A percentile compares a stretch with the other conserved stretches of the same genome.
These are phyloP conservation scores for Paradoxurus hermaphroditus DNA, from an alignment of 2,113 vertebrate species.

Conservation along the genomic window DNA sequence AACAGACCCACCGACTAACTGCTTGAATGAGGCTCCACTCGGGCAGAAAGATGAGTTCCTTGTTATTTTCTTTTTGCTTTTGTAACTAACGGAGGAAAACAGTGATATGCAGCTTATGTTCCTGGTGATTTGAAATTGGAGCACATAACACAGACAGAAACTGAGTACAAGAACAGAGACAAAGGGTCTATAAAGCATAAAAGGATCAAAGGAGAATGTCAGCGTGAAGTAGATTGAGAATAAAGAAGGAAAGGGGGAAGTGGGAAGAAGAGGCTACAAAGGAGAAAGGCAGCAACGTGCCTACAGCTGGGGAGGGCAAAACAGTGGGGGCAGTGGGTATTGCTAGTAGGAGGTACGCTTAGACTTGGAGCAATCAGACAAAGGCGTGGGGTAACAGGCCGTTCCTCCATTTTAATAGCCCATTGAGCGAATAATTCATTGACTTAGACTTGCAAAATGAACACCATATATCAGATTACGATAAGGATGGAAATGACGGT, in stretches of 20 bases:
- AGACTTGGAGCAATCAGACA: not conserved
- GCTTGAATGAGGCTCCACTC: not conserved
- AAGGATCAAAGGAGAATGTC: constrained; percentile 42
- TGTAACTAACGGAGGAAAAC: constrained; percentile 12
- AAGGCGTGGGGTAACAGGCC: not conserved
- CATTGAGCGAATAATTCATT: not conserved
- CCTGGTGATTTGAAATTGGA: constrained; percentile 44
- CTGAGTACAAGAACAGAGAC: constrained; percentile 69
- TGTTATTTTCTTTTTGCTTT: not conserved
- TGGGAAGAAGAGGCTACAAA: constrained; percentile 46
- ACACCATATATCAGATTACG: not conserved
- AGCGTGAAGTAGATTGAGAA: not conserved
- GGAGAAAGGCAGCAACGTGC: constrained; percentile 59
- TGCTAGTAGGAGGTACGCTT: fast-evolving
- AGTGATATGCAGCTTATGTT: constrained; percentile 6
- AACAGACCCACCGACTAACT: not conserved
- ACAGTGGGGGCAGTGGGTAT: not conserved
- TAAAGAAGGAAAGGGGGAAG: not conserved
- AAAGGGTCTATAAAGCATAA: not conserved
- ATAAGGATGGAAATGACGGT: constrained; percentile 9
- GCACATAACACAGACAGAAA: constrained; percentile 15
- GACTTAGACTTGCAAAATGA: constrained; percentile 18
- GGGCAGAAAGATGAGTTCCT: constrained; percentile 25
- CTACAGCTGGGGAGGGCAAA: constrained; percentile 57
- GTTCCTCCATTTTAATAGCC: not conserved